Evolutionary conservation across 2,113 vertebrate genomes (phyloP).

Genomic region (Phyllopteryx taeniolatus): DNA sequence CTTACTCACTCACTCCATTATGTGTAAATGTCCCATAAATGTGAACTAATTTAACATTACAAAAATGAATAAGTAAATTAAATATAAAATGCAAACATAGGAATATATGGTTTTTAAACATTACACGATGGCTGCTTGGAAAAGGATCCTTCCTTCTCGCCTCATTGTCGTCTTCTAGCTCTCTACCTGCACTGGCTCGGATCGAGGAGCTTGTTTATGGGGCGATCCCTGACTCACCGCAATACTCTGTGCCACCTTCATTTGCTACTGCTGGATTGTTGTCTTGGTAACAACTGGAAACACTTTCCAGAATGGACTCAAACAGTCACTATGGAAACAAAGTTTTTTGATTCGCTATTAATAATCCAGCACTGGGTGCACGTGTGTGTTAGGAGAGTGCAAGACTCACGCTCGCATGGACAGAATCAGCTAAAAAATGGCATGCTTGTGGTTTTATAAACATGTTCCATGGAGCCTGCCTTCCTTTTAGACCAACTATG

Average conservation of each 20-base stretch:
- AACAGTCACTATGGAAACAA: slow-evolving; percentile 82
- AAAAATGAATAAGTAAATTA: too few species aligned
- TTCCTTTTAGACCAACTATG: slow-evolving; percentile 1
- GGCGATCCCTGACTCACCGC: slow-evolving; percentile 58
- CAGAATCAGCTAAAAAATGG: slow-evolving; percentile 2
- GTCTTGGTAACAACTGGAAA: slow-evolving; percentile 79
- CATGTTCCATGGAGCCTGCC: slow-evolving; percentile 10
- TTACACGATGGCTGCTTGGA: too few species aligned
- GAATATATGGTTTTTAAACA: too few species aligned
- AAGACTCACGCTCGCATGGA: slow-evolving; percentile 18
- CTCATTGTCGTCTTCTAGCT: slow-evolving; percentile 16
- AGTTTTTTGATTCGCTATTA: slow-evolving; percentile 81
- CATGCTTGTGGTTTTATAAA: slow-evolving; percentile 2
- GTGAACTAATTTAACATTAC: too few species aligned
- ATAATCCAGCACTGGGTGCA: slow-evolving; percentile 69
- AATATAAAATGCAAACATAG: too few species aligned
- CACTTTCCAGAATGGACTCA: slow-evolving; percentile 79
- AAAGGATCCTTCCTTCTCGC: too few species aligned
- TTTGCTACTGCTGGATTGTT: slow-evolving; percentile 72
- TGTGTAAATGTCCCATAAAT: too few species aligned
- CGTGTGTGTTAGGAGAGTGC: slow-evolving; percentile 52
- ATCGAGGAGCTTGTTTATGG: slow-evolving; percentile 53
- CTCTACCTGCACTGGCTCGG: slow-evolving; percentile 30
- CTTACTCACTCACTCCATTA: too few species aligned
- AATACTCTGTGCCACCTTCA: slow-evolving; percentile 63